Conservation (phyloP, 2,888 invertebrate genomes). For the Drosophila subsilvestris region DNA sequence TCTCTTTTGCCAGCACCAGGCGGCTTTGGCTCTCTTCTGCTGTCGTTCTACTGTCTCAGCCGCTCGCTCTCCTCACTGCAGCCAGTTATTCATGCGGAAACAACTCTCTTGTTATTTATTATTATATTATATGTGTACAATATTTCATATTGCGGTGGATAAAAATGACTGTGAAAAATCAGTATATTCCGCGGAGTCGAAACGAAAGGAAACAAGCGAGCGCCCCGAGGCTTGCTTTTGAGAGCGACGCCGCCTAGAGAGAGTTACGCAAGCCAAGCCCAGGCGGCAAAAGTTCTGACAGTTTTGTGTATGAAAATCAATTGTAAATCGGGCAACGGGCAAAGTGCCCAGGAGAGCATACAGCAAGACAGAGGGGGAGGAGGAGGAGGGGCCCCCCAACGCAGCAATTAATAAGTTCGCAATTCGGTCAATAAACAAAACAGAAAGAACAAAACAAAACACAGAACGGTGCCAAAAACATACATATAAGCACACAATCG, state of each 20-base stretch:
- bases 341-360: slow-evolving; percentile 57
- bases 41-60: slow-evolving; percentile 6
- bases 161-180: slow-evolving; percentile 48
- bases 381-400: slow-evolving; percentile 10
- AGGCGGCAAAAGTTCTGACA: not conserved
- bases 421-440: slow-evolving; percentile 68
- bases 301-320: slow-evolving; percentile 50
- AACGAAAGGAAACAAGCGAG: slow-evolving; percentile 19
- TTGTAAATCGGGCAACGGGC: slow-evolving; percentile 46
- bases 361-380: slow-evolving; percentile 1
- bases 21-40: not conserved
- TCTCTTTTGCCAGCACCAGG: slow-evolving; percentile 6
- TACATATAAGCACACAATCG: slow-evolving; percentile 24
- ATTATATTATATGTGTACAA: slow-evolving; percentile 4
- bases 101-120: slow-evolving; percentile 33
- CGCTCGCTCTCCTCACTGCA: slow-evolving; percentile 11
- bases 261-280: slow-evolving; percentile 12
- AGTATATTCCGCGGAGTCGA: slow-evolving; percentile 62
- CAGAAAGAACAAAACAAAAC: slow-evolving; percentile 44
- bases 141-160: slow-evolving; percentile 1
- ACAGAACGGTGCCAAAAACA: slow-evolving; percentile 8
- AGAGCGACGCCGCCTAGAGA: too few species aligned
- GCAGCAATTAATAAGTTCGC: slow-evolving; percentile 70
- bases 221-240: not conserved
- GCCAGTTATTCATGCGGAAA: slow-evolving; percentile 58